Evolutionary conservation across 2,797 vertebrate species (phyloP), one percentile per base, ranked within the genome.

Genomic region (Anomalospiza imberbis): DNA sequence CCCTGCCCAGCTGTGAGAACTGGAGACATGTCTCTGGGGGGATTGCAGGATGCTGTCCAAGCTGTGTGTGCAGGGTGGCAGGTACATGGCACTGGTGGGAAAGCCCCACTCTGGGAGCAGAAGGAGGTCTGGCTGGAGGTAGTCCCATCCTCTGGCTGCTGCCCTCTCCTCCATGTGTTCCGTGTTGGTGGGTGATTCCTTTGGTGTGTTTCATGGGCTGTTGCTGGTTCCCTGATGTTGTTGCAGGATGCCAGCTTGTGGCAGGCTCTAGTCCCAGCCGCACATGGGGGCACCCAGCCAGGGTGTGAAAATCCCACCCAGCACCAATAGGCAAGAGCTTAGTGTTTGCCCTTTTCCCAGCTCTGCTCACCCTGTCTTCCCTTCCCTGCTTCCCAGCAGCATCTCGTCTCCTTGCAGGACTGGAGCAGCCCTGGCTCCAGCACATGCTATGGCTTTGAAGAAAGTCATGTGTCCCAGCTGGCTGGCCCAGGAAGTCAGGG

Each of bases 401-500:
- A 10, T 53, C 54, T 82, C 0, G 0, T 34, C 51, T 45, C 42
- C 82, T 36, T 36, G 24, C 0, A 4, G 13, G n/a, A 16, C 10
- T 12, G 71, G 66, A 90, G 51, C 67, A 26, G 42, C 57, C 32
- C 61, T 2, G 0, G 11, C 85, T 88, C 62, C 6, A 6, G 75
- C 67, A 68, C 21, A 17, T 3, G 14, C 61, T 63, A 19, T 78
- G 70, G 74, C 83, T 95, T 87, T 93, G 85, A 47, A 72, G 68
- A 61, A 74, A 48, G 58, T 81, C 73, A 63, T 18, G 5, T 88
- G 91, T 71, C 21, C 29, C 26, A 70, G 13, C 68, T 93, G 87
- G 45, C 89, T 93, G 70, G 91, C 88, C 89, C 88, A 91, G 94
- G 92, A 93, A 88, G 88, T 84, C 86, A 83, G 55, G 63, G 67